A percentile compares a stretch with the other conserved stretches of the same genome.
Evolutionary conservation across 2,888 invertebrate genomes (phyloP).

Genomic region (Labia minor): DNA sequence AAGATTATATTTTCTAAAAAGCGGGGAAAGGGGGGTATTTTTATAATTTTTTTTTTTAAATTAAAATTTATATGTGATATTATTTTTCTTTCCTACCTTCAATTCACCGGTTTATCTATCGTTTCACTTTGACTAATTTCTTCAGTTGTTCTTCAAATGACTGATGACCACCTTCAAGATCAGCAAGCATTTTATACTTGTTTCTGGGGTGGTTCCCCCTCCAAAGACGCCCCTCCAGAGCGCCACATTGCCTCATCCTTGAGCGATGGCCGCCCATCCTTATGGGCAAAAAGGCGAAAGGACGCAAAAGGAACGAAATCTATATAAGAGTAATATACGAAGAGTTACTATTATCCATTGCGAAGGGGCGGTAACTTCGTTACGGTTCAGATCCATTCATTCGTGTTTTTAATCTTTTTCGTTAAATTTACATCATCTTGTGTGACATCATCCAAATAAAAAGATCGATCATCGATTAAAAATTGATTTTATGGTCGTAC

Average conservation of each 20-base stretch:
- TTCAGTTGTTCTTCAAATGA: not conserved
- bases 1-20: too few species aligned
- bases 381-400: not conserved
- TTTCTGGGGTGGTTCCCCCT: not conserved
- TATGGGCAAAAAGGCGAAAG: conserved; percentile 13
- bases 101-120: too few species aligned
- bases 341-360: too few species aligned
- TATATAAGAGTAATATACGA: not conserved
- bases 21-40: too few species aligned
- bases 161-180: not conserved
- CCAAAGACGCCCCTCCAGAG: not conserved
- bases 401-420: not conserved
- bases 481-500: too few species aligned
- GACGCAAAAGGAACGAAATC: not conserved
- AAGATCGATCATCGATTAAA: not conserved
- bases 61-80: too few species aligned
- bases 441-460: not conserved
- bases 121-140: not conserved
- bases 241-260: conserved; percentile 7
- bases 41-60: too few species aligned
- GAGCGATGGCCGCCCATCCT: conserved; percentile 7
- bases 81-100: too few species aligned
- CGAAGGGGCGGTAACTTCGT: not conserved
- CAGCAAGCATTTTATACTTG: not conserved
- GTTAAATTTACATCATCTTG: not conserved